Percentiles rank a stretch among this genome's conserved stretches.
These are phyloP conservation scores for Drusus annulatus DNA, from an alignment of 1,140 invertebrate species.

Conservation along the genomic window DNA sequence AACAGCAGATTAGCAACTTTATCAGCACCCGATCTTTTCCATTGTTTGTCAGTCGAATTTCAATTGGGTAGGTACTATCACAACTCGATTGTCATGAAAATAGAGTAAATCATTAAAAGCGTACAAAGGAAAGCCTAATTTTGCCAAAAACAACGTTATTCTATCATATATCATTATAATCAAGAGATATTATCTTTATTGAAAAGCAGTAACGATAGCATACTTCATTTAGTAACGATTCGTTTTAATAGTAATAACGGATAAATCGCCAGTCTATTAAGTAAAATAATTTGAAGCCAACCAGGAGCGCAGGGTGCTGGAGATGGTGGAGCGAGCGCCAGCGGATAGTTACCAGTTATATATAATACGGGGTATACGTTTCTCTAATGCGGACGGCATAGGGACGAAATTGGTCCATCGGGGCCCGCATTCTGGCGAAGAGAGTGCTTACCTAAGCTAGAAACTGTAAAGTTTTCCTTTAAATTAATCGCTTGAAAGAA, in stretches of 20 bases:
- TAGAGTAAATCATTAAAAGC: too few species aligned
- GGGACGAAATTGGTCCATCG: slow-evolving; percentile 7
- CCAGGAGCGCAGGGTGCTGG: slow-evolving; percentile 29
- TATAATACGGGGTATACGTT: not conserved
- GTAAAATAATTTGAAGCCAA: slow-evolving; percentile 23
- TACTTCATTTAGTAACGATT: not conserved
- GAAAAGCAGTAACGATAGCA: not conserved
- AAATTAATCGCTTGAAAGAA: slow-evolving; percentile 48
- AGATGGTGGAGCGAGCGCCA: slow-evolving; percentile 2
- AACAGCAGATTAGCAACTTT: slow-evolving; percentile 12
- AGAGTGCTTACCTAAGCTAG: slow-evolving; percentile 24
- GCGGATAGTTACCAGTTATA: not conserved
- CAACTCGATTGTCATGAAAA: too few species aligned
- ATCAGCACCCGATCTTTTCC: not conserved
- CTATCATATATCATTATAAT: too few species aligned
- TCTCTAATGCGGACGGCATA: slow-evolving; percentile 18
- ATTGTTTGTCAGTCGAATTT: not conserved
- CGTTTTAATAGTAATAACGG: not conserved
- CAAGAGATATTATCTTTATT: too few species aligned
- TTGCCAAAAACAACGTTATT: too few species aligned
- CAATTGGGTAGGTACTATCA: too few species aligned
- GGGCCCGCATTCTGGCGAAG: slow-evolving; percentile 25
- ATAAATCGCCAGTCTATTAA: slow-evolving; percentile 26
- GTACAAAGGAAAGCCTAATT: too few species aligned
- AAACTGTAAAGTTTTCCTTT: slow-evolving; percentile 42